Base-by-base conservation (phyloP, 30 jellyfish, hydroid and myxozoan species). In the Rhopilema esculentum region DNA sequence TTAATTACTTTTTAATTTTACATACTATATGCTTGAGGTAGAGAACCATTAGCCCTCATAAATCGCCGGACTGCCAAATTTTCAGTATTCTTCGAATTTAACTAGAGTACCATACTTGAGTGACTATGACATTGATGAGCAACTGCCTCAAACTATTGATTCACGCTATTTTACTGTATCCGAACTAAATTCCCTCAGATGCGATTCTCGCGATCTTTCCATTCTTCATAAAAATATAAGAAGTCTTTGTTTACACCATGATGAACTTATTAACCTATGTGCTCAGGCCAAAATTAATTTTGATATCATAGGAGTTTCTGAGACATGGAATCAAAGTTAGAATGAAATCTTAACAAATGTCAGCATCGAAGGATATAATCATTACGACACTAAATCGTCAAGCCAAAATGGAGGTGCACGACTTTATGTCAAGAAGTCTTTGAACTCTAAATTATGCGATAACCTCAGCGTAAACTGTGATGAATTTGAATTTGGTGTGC, bases 251-350 rank as follows among this genome's bases (percentile, higher is more conserved):
- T 53, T 65, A 27, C 83, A 81, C 48, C 29, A 15, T 57, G 91
- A 81, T 81, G 91, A 81, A 48, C 74, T 81, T 28, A 73, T 65
- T 67, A 27, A 21, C 64, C 22, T 52, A 17, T 72, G 49, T 21
- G 52, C 82, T 52, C 29, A 71, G 28, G 19, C 25, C 19, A 77
- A 66, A 81, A 33, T 81, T n/a, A n/a, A n/a, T n/a, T n/a, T n/a
- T n/a, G n/a, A n/a, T n/a, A n/a, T n/a, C n/a, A n/a, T n/a, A n/a
- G 83, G 91, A 31, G 29, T 81, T 27, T 81, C 91, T 57, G 91
- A 81, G 40, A 66, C 53, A 8, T 81, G 83, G 91, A 32, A 81
- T 28, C 40, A 71, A 27, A 21, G 49, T 65, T 72, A 24, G 4
- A 69, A 24, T 18, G 52, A 24, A 20, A 24, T 69, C 9, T 22